These are phyloP conservation scores for Caenorhabditis sp. DNA, from an alignment of 2,888 invertebrate species.

Conservation along the genomic window DNA sequence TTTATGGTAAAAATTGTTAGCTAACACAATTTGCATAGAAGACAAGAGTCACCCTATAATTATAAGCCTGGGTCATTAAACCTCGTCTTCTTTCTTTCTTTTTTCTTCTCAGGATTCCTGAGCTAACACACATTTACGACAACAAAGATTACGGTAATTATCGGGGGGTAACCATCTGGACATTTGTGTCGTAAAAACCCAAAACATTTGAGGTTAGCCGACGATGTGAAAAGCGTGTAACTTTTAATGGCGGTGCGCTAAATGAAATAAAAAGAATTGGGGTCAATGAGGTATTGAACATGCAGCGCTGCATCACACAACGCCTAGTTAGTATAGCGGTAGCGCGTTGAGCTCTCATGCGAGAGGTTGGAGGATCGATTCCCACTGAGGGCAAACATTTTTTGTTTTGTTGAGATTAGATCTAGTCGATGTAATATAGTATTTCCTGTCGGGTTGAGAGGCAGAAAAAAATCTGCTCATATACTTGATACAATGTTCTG, in stretches of 20 bases:
- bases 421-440: too few relatives aligned
- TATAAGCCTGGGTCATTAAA: neutral
- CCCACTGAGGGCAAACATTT: too few relatives aligned
- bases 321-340: too few relatives aligned
- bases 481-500: neutral
- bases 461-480: neutral
- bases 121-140: neutral
- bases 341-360: too few relatives aligned
- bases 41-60: neutral
- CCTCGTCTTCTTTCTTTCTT: neutral
- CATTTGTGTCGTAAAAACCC: neutral
- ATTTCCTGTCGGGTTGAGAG: neutral
- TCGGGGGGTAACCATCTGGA: neutral
- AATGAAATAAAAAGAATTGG: neutral
- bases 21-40: neutral
- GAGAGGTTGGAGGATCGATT: too few relatives aligned
- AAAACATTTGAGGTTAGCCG: neutral
- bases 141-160: conserved; percentile 10
- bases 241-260: neutral
- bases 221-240: neutral
- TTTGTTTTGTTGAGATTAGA: too few relatives aligned
- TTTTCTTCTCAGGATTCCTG: neutral
- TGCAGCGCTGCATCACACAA: too few relatives aligned
- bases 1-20: neutral
- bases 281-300: too few relatives aligned